Base-by-base conservation (phyloP, 2,797 vertebrate genomes). In the Odontamblyopus lacepedii region DNA sequence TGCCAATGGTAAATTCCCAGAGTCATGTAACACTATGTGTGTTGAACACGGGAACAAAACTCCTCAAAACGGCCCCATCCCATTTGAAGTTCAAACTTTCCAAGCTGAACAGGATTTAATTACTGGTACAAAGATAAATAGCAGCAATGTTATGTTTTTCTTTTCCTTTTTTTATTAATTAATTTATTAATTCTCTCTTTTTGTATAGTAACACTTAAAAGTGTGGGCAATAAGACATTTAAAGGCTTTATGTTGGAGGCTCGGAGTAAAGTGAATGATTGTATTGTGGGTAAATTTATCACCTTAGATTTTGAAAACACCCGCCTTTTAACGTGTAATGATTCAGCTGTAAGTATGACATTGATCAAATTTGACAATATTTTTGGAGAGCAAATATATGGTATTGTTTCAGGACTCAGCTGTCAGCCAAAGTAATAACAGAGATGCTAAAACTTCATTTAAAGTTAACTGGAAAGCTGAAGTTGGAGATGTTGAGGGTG, bases 261-360 rank as follows among this genome's bases (percentile, higher is more conserved):
- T 72, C 72, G 51, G 53, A 2, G n/a, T 6, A 29, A 0, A 16
- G 50, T 1, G 11, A 6, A 32, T 2, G 4, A 0, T 4, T 0
- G 0, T 2, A 27, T 59, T 15, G 61, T 76, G 18, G 90, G 90
- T 35, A 62, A 0, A 27, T 91, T 91, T 60, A 69, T 32, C 27
- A 0, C n/a, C 3, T 19, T 82, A 44, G 13, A 83, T 0, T 0
- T 9, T 16, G 0, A 0, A 0, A 0, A 0, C 0, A 11, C 53
- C 44, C 3, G 0, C 0, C 38, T 82, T 63, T 59, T 88, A 69
- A 0, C 0, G 0, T 90, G 88, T 30, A 0, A 0, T 64, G 15
- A 0, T 32, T 12, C 0, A 48, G 0, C 0, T n/a, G 90, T 89
- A 81, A 81, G 85, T 62, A 26, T 16, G 13, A 19, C n/a, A 51